phyloP scores from a whole-genome alignment of 2,113 vertebrate genomes.

The Saccopteryx leptura region DNA sequence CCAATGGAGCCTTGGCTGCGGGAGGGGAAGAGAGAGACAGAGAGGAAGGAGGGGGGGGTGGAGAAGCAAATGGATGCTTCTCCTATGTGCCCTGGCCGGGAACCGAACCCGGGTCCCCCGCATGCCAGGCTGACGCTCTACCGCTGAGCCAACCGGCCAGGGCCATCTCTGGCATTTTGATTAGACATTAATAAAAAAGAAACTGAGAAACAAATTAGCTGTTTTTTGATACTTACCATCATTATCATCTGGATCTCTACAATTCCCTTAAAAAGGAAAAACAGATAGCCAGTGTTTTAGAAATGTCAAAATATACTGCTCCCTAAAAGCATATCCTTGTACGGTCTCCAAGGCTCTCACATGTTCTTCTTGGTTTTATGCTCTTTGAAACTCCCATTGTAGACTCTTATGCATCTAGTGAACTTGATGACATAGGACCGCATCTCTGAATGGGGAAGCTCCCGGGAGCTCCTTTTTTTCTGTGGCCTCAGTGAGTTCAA shows the following conservation, averaged over 20 bases:
- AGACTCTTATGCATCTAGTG: not conserved
- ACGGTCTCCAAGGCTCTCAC: not conserved
- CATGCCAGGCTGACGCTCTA: too few relatives aligned
- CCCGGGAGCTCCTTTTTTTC: not conserved
- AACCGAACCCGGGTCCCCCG: too few relatives aligned
- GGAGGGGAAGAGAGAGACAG: too few relatives aligned
- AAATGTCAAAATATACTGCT: not conserved
- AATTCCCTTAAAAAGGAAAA: not conserved
- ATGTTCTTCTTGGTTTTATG: not conserved
- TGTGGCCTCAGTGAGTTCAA: not conserved
- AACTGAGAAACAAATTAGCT: not conserved
- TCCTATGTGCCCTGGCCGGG: too few relatives aligned
- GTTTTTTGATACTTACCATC: not conserved
- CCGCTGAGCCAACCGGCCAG: too few relatives aligned
- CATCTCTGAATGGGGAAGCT: not conserved
- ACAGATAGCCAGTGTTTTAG: not conserved
- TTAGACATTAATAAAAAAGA: not conserved
- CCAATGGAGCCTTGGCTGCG: too few relatives aligned
- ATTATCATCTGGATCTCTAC: not conserved
- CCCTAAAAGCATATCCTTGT: not conserved
- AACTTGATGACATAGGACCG: not conserved
- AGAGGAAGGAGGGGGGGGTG: too few relatives aligned
- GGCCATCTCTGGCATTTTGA: slow-evolving; percentile 14
- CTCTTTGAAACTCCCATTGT: not conserved
- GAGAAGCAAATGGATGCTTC: too few relatives aligned